Evolutionary conservation across 2,113 vertebrate genomes (phyloP).

Genomic region (Thymallus thymallus): DNA sequence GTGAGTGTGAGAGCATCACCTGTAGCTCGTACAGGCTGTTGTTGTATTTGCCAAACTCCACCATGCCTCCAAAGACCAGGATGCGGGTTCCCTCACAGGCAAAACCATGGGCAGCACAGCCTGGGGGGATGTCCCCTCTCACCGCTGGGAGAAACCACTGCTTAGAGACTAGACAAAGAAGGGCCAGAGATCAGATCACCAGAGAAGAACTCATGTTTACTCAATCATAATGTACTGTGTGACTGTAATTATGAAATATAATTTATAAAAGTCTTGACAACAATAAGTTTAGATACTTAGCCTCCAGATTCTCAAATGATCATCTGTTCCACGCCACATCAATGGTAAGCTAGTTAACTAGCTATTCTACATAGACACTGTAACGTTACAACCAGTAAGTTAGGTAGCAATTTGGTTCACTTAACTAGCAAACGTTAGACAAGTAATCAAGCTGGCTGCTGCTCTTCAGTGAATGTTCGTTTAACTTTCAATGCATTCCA

Average conservation of each 20-base stretch:
- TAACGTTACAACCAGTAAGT: too few relatives aligned
- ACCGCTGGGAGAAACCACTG: conserved; percentile 98
- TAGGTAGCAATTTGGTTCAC: too few relatives aligned
- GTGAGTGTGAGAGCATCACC: conserved; percentile 68
- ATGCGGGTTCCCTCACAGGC: conserved; percentile 93
- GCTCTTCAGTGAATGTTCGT: neutral
- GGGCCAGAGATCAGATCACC: conserved; percentile 5
- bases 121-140: conserved; percentile 95
- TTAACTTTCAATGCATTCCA: neutral
- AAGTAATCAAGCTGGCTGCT: neutral
- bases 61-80: conserved; percentile 95
- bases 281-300: neutral
- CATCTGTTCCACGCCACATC: too few relatives aligned
- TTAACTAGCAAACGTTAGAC: neutral
- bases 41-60: conserved; percentile 96
- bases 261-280: too few relatives aligned
- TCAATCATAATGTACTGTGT: too few relatives aligned
- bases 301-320: neutral
- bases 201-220: too few relatives aligned
- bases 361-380: too few relatives aligned
- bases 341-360: too few relatives aligned
- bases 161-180: conserved; percentile 82
- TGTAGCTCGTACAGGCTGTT: conserved; percentile 94
- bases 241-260: too few relatives aligned
- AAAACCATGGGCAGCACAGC: conserved; percentile 95